Conservation (phyloP, 2,797 vertebrate species). For the Cetoscarus ocellatus region DNA sequence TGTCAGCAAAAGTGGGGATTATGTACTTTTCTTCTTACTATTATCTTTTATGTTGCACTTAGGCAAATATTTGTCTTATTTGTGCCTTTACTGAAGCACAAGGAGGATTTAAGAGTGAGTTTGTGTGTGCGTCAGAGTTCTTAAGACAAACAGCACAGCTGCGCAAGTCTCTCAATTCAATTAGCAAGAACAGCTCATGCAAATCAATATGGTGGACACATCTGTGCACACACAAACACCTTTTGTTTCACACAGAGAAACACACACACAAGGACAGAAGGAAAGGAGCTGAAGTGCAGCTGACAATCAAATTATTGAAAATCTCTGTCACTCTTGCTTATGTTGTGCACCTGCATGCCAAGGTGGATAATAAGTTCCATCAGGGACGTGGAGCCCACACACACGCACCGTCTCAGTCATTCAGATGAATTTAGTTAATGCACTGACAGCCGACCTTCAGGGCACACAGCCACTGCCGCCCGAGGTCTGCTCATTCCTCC, state of each 20-base stretch:
- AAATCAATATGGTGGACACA: constrained; percentile 55
- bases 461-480: constrained; percentile 11
- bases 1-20: constrained; percentile 10
- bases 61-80: neutral
- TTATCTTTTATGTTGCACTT: constrained; percentile 4
- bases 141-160: constrained; percentile 22
- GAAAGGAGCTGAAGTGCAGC: constrained; percentile 6
- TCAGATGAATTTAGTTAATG: constrained; percentile 47
- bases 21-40: neutral
- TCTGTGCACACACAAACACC: neutral
- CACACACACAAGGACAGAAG: neutral
- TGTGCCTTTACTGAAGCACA: neutral
- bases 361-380: constrained; percentile 25
- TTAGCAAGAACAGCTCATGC: constrained; percentile 51
- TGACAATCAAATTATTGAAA: constrained; percentile 51
- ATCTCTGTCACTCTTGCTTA: constrained; percentile 17
- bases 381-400: constrained; percentile 17
- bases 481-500: constrained; percentile 12
- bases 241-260: neutral
- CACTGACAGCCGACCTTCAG: constrained; percentile 22
- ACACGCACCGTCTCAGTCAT: constrained; percentile 23
- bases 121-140: constrained; percentile 4
- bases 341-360: constrained; percentile 20
- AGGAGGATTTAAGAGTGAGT: neutral
- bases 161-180: constrained; percentile 50